These are phyloP conservation scores for Neocrepidodera transversa DNA, from an alignment of 2,888 invertebrate species.

Conservation along the genomic window DNA sequence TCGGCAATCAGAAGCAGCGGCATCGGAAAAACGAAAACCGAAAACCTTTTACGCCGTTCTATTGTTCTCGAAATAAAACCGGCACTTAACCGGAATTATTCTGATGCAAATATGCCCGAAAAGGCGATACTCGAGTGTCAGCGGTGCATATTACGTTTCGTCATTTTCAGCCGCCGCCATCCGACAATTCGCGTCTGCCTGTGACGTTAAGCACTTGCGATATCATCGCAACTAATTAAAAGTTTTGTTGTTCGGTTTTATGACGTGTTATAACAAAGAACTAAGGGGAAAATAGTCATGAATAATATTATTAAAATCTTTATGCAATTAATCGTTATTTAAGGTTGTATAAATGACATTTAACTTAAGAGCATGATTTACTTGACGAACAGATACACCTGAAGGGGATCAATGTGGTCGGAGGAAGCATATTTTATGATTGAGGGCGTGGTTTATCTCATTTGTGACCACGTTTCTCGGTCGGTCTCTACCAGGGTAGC, in stretches of 20 bases:
- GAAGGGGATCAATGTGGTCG: too few species aligned
- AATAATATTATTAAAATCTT: neutral
- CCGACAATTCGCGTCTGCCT: neutral
- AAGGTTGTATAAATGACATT: too few species aligned
- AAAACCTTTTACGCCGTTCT: conserved; percentile 28
- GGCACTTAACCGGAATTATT: conserved; percentile 42
- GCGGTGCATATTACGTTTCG: conserved; percentile 6
- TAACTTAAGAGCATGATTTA: too few species aligned
- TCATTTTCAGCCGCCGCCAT: neutral
- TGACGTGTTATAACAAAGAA: neutral
- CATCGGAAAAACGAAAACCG: conserved; percentile 7
- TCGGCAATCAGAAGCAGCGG: conserved; percentile 6
- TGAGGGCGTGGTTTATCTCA: too few species aligned
- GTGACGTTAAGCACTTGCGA: conserved; percentile 9
- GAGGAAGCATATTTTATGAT: too few species aligned
- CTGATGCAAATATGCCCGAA: conserved; percentile 45
- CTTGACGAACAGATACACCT: too few species aligned
- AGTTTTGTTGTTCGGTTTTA: neutral
- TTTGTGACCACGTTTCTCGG: too few species aligned
- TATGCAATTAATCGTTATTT: too few species aligned
- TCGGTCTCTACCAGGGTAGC: too few species aligned
- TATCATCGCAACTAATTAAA: conserved; percentile 1
- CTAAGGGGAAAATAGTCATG: neutral
- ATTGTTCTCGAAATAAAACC: conserved; percentile 39
- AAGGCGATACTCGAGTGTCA: conserved; percentile 28